Base-by-base conservation (phyloP, 2,113 vertebrate species). In the Heterocephalus glaber region DNA sequence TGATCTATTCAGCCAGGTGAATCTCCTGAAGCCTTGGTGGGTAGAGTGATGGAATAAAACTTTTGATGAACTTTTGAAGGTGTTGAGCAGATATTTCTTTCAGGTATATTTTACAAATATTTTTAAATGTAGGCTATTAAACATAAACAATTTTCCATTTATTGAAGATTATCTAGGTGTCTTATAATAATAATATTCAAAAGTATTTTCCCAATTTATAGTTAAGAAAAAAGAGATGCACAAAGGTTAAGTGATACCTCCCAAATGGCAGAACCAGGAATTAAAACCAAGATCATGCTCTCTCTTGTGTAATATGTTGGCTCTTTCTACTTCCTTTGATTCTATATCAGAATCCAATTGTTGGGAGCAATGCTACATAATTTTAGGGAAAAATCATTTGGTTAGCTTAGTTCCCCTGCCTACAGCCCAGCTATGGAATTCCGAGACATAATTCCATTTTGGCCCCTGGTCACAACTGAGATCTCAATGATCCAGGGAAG, bases 251-350 rank as follows among this genome's bases (percentile, higher is more conserved):
- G 61, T n/a, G 87, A 52, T 9, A 92, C 7, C 41, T 28, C 49
- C 77, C 72, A 86, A 87, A 61, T 82, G 33, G 47, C 10, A 94
- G 47, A 63, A 85, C 54, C 74, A 85, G 58, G 58, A 90, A 89
- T 86, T 91, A 63, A 65, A 92, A 90, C 58, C 19, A 54, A 87
- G 95, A 65, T 76, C 47, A 86, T 81, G 22, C 30, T 97, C 41
- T 87, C 92, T 81, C 14, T 70, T 82, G 19, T 81, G 47, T 90
- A 81, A 91, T 77, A 88, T 60, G 16, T 60, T 88, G 3, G 90
- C n/a, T 84, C 30, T 84, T 90, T 95, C 88, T 88, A 77, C 11
- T 63, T 95, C n/a, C 80, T 95, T 77, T 70, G 86, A 28, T 85
- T 28, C 52, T 87, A n/a, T 82, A n/a, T 94, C 52, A 92, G 89